These are phyloP conservation scores for Pseudobourletiella spinata DNA, from an alignment of 1,140 invertebrate genomes.

Conservation along the genomic window DNA sequence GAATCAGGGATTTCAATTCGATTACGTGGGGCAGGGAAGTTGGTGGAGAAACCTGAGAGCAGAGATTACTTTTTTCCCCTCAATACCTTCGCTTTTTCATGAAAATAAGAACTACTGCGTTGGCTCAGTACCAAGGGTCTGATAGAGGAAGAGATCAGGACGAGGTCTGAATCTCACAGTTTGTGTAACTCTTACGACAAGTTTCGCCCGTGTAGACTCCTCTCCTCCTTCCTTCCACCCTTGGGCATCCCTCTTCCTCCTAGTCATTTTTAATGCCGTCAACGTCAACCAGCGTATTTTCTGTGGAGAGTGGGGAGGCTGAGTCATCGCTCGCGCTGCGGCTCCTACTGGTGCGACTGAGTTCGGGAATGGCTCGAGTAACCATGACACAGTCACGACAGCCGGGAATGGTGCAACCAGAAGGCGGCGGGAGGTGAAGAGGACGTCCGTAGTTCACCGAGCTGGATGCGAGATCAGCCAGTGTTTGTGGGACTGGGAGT, in stretches of 20 bases:
- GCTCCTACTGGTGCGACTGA: not conserved
- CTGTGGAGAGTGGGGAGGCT: slow-evolving; percentile 11
- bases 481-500: not conserved
- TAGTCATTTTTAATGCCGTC: slow-evolving; percentile 26
- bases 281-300: slow-evolving; percentile 19
- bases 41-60: not conserved
- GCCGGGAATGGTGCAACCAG: slow-evolving; percentile 31
- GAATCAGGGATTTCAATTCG: not conserved
- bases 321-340: slow-evolving; percentile 16
- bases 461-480: slow-evolving; percentile 2
- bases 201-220: not conserved
- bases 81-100: not conserved
- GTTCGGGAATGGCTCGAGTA: not conserved
- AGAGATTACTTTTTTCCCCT: not conserved
- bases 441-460: slow-evolving; percentile 6
- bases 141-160: not conserved
- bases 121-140: not conserved
- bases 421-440: slow-evolving; percentile 22
- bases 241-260: too few relatives aligned
- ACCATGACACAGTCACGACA: slow-evolving; percentile 27
- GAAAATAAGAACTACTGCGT: not conserved
- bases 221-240: not conserved
- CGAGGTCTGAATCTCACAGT: not conserved
- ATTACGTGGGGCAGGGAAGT: not conserved
- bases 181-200: not conserved